These are phyloP conservation scores for Pseudorhombus dupliciocellatus DNA, from an alignment of 2,113 vertebrate species.

Conservation along the genomic window DNA sequence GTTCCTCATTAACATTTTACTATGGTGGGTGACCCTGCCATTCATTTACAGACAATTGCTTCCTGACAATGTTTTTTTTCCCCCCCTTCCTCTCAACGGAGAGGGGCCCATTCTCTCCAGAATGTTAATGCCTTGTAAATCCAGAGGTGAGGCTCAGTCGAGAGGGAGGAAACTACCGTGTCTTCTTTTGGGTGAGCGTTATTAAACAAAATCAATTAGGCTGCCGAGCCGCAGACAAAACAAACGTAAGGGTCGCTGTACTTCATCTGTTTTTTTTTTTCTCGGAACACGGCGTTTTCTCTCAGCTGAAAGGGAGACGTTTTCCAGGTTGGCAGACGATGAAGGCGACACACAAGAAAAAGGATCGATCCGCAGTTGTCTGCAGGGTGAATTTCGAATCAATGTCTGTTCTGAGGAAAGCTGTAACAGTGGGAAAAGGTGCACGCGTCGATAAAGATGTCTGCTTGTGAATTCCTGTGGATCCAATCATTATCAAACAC, in stretches of 20 bases:
- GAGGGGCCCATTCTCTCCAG: slow-evolving; percentile 63
- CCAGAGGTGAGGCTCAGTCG: slow-evolving; percentile 45
- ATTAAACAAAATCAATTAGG: slow-evolving; percentile 76
- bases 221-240: slow-evolving; percentile 54
- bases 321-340: slow-evolving; percentile 66
- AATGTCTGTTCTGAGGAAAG: slow-evolving; percentile 59
- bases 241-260: slow-evolving; percentile 9
- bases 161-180: slow-evolving; percentile 43
- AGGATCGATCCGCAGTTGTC: slow-evolving; percentile 65
- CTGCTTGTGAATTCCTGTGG: slow-evolving; percentile 53
- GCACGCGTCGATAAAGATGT: slow-evolving; percentile 62
- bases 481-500: slow-evolving; percentile 37
- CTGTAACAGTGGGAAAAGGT: slow-evolving; percentile 57
- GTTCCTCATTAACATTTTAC: slow-evolving; percentile 78
- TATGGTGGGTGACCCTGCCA: slow-evolving; percentile 73
- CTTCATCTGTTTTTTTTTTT: slow-evolving; percentile 2
- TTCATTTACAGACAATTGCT: slow-evolving; percentile 81
- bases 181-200: slow-evolving; percentile 45
- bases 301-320: slow-evolving; percentile 51
- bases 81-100: slow-evolving; percentile 62
- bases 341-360: slow-evolving; percentile 61
- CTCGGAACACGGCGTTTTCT: slow-evolving; percentile 55
- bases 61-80: slow-evolving; percentile 71
- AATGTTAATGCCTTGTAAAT: slow-evolving; percentile 79
- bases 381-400: slow-evolving; percentile 68